Evolutionary conservation across 2,797 vertebrate species (phyloP), one percentile per base, ranked within the genome.

Genomic region (Telmatherina bonti): DNA sequence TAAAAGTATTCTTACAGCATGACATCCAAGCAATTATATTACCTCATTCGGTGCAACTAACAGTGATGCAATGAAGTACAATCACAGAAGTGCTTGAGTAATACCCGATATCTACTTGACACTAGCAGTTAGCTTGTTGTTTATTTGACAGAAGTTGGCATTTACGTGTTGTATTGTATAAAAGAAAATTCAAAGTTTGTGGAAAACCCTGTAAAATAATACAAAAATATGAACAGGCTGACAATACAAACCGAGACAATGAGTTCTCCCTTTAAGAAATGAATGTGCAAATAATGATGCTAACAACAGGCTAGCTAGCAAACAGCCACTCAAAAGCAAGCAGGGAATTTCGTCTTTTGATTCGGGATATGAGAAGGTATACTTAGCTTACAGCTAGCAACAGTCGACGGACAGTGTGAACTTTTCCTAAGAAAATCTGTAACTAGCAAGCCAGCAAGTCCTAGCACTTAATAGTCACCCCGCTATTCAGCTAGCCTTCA

Each of bases 281-380:
- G 70, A 83, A 83, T 86, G 83, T 91, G 87, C 85, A 93, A 90
- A 89, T 81, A 67, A 82, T 78, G 70, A 79, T 55, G 92, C 89
- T 92, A 93, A 90, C 87, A 88, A 87, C 90, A 82, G 73, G 89
- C 90, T 91, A 91, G 54, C 88, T 83, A 77, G 75, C 76, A 77
- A 74, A 66, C 70, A 70, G 74, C 73, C 58, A 64, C 74, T 70
- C 55, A 72, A 29, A 18, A 60, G 70, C 68, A 88, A 47, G 45
- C 66, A 41, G 63, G 67, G 13, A 56, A 81, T 84, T 55, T 78
- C 58, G 36, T 38, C 52, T 35, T 38, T 62, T 62, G 30, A 66
- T 76, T 74, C 81, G 31, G 29, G 61, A 72, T 59, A 51, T 54
- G 69, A 72, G 65, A 33, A 63, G 10, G 27, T 56, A 63, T 6